A percentile compares a stretch with the other conserved stretches of the same genome.
phyloP scores from a whole-genome alignment of 2,888 invertebrate genomes.

The Drosophila recens region DNA sequence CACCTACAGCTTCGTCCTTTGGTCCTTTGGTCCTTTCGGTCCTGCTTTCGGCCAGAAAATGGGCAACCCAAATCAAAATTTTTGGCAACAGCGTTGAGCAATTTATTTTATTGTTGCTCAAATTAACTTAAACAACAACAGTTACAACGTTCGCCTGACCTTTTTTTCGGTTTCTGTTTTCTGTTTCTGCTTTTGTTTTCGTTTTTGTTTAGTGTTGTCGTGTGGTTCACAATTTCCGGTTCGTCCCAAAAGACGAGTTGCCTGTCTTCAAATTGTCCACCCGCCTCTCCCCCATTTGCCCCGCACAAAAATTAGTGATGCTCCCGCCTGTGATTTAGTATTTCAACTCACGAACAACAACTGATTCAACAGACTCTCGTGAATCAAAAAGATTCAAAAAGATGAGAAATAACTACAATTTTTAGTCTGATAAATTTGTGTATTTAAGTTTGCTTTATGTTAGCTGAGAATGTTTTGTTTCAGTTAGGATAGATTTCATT shows the following conservation, averaged over 20 bases:
- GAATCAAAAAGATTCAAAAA: constrained; percentile 3
- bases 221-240: constrained; percentile 42
- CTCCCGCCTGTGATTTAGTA: constrained; percentile 10
- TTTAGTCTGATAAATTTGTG: too few species aligned
- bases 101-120: constrained; percentile 63
- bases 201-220: constrained; percentile 17
- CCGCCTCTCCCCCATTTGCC: neutral
- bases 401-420: too few species aligned
- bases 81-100: constrained; percentile 50
- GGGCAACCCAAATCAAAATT: constrained; percentile 59
- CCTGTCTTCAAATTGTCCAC: constrained; percentile 9
- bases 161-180: constrained; percentile 20
- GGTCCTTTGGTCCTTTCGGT: constrained; percentile 10
- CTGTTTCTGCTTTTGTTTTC: constrained; percentile 14
- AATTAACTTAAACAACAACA: constrained; percentile 58
- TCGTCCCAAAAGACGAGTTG: constrained; percentile 9
- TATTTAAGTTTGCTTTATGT: too few species aligned
- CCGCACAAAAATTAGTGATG: constrained; percentile 11
- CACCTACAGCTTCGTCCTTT: constrained; percentile 12
- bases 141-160: constrained; percentile 40
- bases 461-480: too few species aligned
- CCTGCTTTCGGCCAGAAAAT: constrained; percentile 7
- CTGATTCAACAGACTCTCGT: neutral
- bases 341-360: constrained; percentile 16
- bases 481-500: too few species aligned